Conservation (phyloP, 2,113 vertebrate genomes). For the Pongo pygmaeus region DNA sequence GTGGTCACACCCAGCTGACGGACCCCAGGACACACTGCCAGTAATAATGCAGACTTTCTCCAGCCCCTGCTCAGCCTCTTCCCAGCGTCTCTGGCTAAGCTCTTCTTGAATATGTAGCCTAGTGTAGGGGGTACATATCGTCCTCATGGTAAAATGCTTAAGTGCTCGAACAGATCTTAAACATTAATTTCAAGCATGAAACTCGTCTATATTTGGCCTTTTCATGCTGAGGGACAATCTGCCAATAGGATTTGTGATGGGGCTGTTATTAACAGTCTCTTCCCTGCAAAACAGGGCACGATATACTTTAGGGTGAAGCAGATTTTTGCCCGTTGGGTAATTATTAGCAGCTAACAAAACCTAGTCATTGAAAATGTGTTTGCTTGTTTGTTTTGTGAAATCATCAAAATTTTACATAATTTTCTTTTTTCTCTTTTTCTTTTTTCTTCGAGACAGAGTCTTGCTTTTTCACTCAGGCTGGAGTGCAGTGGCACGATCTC, state of each 20-base stretch:
- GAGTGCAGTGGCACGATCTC: too few relatives aligned
- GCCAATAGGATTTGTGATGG: neutral
- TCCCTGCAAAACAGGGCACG: neutral
- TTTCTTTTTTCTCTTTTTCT: neutral
- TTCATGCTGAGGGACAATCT: neutral
- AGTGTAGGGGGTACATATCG: neutral
- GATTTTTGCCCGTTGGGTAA: neutral
- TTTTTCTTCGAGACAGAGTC: too few relatives aligned
- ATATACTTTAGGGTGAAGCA: neutral
- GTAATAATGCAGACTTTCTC: neutral
- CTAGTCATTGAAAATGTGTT: neutral
- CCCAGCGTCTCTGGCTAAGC: neutral
- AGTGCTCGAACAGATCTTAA: neutral
- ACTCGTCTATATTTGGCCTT: neutral
- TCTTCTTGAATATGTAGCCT: neutral
- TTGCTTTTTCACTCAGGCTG: too few relatives aligned
- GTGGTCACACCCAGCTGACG: constrained; percentile 27
- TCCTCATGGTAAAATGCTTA: neutral
- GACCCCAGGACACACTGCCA: neutral
- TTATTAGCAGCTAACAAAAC: constrained; percentile 5
- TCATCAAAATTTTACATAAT: neutral
- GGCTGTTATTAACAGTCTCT: neutral
- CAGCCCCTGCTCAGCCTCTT: neutral
- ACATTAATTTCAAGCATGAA: constrained; percentile 37
- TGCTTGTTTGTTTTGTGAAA: neutral